Evolutionary conservation across 2,113 vertebrate genomes (phyloP).

Genomic region (Bostrychus sinensis): DNA sequence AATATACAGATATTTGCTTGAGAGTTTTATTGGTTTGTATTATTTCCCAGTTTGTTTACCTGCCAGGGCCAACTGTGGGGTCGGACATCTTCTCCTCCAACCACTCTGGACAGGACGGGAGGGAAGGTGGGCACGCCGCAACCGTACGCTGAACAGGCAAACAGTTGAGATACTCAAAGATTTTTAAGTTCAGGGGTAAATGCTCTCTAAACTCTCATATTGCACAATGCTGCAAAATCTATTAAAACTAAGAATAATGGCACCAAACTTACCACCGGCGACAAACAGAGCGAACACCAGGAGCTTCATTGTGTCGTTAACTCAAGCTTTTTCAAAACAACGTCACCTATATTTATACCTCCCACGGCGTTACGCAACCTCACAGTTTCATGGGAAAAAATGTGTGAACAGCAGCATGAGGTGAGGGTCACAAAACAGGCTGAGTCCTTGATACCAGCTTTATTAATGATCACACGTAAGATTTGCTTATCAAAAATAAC

Average conservation of each 20-base stretch:
- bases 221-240: too few species aligned
- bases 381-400: slow-evolving; percentile 34
- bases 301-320: slow-evolving; percentile 72
- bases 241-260: too few species aligned
- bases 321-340: slow-evolving; percentile 3
- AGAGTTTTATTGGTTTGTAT: too few species aligned
- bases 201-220: too few species aligned
- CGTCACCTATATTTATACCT: slow-evolving; percentile 60
- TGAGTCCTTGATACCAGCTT: background rate
- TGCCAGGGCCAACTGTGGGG: slow-evolving; percentile 84
- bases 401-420: background rate
- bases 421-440: slow-evolving; percentile 18
- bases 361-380: slow-evolving; percentile 24
- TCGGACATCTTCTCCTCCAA: slow-evolving; percentile 75
- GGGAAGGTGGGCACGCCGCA: slow-evolving; percentile 71
- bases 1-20: too few species aligned
- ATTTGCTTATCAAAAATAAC: background rate
- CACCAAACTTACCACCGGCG: slow-evolving; percentile 69
- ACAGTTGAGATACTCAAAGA: slow-evolving; percentile 11
- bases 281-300: slow-evolving; percentile 74
- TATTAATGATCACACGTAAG: background rate
- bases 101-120: slow-evolving; percentile 71
- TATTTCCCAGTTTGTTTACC: too few species aligned
- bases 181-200: too few species aligned
- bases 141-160: slow-evolving; percentile 73